A percentile compares a stretch with the other conserved stretches of the same genome.
phyloP scores from a whole-genome alignment of 2,888 invertebrate genomes.

The Zeuzera pyrina region DNA sequence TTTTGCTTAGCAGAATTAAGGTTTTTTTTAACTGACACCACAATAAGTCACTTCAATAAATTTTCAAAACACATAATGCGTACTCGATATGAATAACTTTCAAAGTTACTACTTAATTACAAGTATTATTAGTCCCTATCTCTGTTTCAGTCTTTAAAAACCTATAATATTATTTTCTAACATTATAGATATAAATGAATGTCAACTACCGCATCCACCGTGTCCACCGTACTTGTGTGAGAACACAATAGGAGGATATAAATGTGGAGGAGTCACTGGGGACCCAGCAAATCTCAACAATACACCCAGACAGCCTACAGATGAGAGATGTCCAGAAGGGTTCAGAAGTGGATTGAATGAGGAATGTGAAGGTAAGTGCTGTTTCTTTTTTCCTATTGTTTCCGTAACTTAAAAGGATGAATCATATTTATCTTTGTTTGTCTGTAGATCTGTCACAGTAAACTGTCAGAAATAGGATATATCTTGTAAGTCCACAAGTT shows the following conservation, averaged over 20 bases:
- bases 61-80: no score
- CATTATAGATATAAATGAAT: slow-evolving; percentile 87
- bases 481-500: no score
- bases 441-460: not conserved
- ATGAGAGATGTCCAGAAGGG: slow-evolving; percentile 69
- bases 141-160: no score
- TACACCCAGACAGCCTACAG: slow-evolving; percentile 17
- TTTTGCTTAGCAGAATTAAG: no score
- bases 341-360: slow-evolving; percentile 48
- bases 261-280: slow-evolving; percentile 50
- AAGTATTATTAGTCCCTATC: no score
- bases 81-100: no score
- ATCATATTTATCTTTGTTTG: not conserved
- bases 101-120: no score
- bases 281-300: slow-evolving; percentile 36
- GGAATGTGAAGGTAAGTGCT: slow-evolving; percentile 60
- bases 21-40: no score
- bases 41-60: no score
- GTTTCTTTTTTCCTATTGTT: not conserved
- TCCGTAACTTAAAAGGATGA: not conserved
- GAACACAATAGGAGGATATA: slow-evolving; percentile 64
- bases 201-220: slow-evolving; percentile 60
- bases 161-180: no score
- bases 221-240: slow-evolving; percentile 53
- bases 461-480: no score